phyloP scores from a whole-genome alignment of 2,888 invertebrate species.

The Stramonita haemastoma region DNA sequence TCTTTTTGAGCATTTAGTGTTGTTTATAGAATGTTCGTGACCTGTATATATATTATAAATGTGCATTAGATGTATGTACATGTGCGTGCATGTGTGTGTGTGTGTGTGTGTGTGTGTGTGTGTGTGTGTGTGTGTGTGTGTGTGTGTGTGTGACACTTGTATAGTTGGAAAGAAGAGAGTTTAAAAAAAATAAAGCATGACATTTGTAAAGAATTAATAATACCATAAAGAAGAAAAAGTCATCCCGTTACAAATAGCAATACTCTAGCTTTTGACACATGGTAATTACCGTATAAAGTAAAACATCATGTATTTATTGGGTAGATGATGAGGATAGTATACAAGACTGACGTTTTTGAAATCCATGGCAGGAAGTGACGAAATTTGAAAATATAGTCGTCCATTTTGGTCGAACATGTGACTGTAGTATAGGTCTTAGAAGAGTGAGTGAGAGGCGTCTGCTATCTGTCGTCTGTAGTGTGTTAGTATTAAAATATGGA shows the following conservation, averaged over 20 bases:
- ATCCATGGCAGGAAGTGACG: slow-evolving; percentile 4
- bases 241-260: neutral
- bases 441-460: too few relatives aligned
- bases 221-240: neutral
- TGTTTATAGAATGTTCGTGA: too few relatives aligned
- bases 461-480: too few relatives aligned
- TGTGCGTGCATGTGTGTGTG: neutral
- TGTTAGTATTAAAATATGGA: too few relatives aligned
- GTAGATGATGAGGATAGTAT: neutral
- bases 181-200: neutral
- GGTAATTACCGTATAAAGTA: neutral
- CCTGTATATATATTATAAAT: too few relatives aligned
- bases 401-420: too few relatives aligned
- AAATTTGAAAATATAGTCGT: too few relatives aligned
- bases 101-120: slow-evolving; percentile 1
- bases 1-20: neutral
- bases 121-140: neutral
- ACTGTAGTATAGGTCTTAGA: too few relatives aligned
- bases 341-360: neutral
- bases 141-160: neutral
- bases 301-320: neutral
- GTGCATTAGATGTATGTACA: too few relatives aligned
- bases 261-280: neutral
- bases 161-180: neutral
- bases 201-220: neutral